Evolutionary conservation across 1,140 invertebrate genomes (phyloP), one percentile per base, ranked within the genome.

Genomic region (Zaprionus kolodkinae): DNA sequence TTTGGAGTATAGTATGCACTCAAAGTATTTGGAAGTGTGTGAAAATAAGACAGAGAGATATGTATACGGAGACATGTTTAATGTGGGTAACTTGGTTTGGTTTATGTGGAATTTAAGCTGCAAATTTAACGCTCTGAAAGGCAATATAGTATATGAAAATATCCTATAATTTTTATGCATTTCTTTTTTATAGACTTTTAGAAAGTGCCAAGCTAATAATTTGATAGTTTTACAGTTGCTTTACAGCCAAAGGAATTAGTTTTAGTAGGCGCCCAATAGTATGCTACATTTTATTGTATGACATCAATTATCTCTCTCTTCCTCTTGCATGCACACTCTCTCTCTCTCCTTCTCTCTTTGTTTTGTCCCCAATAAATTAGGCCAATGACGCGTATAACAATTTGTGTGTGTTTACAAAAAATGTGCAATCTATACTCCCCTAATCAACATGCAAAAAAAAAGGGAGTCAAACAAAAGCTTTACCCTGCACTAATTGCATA

Each of bases 401-500:
- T 50, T 25, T 25, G 45, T 48, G 45, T 40, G 11, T n/a, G 30
- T 52, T 73, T 68, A 12, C 6, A 21, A 27, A 27, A 12, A 21
- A 64, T 65, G 38, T 59, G 54, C 11, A 54, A 74, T 52, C 40
- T 45, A 45, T 15, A 45, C 40, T 11, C 33, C 33, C 50, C 52
- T 70, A 74, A 74, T 74, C 72, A 70, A 74, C 66, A 70, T 70
- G 65, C 48, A 30, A 68, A 65, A 48, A 48, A 30, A 30, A 21
- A 21, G 21, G 27, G 27, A 12, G n/a, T 12, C 13, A 73, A 57
- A 48, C 15, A 65, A 35, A 61, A 78, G 72, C 67, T 78, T 56
- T 74, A 43, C 72, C 78, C 78, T 45, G 15, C 72, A 63, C 81
- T 88, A 88, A 89, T 88, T 89, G 85, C 85, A 84, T 76, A 84